A percentile compares a stretch with the other conserved stretches of the same genome.
Evolutionary conservation across 2,888 invertebrate species (phyloP).

Genomic region (Noctua pronuba): DNA sequence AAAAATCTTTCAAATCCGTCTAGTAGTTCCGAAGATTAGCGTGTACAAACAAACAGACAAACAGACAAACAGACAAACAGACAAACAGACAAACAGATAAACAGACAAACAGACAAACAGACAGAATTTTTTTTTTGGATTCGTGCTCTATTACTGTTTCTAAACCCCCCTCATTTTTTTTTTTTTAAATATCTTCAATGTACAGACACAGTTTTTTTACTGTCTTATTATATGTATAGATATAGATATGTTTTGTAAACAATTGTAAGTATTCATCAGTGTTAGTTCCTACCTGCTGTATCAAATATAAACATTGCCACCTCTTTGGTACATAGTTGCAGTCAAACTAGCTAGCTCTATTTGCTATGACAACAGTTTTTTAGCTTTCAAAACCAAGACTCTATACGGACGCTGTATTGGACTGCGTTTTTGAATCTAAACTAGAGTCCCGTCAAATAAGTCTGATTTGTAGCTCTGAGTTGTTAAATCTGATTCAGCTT

Average conservation of each 20-base stretch:
- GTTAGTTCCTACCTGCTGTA: neutral
- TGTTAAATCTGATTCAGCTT: neutral
- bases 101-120: too few relatives aligned
- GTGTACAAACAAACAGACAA: too few relatives aligned
- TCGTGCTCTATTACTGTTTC: too few relatives aligned
- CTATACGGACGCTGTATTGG: neutral
- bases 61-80: too few relatives aligned
- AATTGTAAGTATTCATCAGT: neutral
- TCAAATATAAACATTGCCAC: neutral
- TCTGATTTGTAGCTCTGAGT: neutral
- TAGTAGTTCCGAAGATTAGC: too few relatives aligned
- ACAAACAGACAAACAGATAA: too few relatives aligned
- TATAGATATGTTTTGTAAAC: neutral
- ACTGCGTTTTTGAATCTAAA: neutral
- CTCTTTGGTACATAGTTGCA: conserved; percentile 6
- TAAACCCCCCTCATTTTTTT: too few relatives aligned
- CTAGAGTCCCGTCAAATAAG: neutral
- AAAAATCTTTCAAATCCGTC: too few relatives aligned
- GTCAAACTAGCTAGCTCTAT: neutral
- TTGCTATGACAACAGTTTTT: neutral
- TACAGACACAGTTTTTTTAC: too few relatives aligned
- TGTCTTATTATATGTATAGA: too few relatives aligned
- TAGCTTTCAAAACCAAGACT: neutral
- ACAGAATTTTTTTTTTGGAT: too few relatives aligned
- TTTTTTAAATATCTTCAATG: too few relatives aligned